phyloP scores from a whole-genome alignment of 30 jellyfish, hydroid and myxozoan species.

The Hydractinia echinata region DNA sequence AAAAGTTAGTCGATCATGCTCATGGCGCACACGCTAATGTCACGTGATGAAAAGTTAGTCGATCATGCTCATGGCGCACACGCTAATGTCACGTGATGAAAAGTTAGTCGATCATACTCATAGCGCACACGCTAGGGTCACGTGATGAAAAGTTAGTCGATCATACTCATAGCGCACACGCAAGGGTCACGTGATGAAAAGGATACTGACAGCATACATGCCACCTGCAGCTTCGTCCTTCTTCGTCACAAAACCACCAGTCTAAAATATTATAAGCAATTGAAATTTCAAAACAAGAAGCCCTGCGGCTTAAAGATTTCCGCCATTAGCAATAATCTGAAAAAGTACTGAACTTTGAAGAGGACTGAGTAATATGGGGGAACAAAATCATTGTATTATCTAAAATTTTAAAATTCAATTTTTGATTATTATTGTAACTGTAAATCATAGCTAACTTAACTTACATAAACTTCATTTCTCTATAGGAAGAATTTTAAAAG shows the following conservation, averaged over 20 bases:
- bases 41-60: not conserved
- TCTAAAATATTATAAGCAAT: slow-evolving; percentile 25
- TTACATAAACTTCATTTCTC: too few relatives aligned
- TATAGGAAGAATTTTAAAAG: too few relatives aligned
- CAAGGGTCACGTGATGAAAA: not conserved
- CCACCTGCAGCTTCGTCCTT: slow-evolving; percentile 98
- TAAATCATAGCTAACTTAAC: too few relatives aligned
- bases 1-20: not conserved
- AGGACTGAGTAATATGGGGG: too few relatives aligned
- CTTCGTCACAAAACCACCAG: slow-evolving; percentile 70
- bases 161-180: not conserved
- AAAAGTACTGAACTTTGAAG: too few relatives aligned
- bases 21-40: not conserved
- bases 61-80: not conserved
- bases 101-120: not conserved
- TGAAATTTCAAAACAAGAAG: too few relatives aligned
- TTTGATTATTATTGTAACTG: too few relatives aligned
- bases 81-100: not conserved
- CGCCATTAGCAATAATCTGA: too few relatives aligned
- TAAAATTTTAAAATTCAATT: too few relatives aligned
- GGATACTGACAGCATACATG: slow-evolving; percentile 90
- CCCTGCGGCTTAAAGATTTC: too few relatives aligned
- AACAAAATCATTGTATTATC: too few relatives aligned
- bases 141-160: not conserved
- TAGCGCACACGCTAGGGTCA: not conserved